These are phyloP conservation scores for Thysanoteuthis rhombus DNA, from an alignment of 2,888 invertebrate genomes.

Conservation along the genomic window DNA sequence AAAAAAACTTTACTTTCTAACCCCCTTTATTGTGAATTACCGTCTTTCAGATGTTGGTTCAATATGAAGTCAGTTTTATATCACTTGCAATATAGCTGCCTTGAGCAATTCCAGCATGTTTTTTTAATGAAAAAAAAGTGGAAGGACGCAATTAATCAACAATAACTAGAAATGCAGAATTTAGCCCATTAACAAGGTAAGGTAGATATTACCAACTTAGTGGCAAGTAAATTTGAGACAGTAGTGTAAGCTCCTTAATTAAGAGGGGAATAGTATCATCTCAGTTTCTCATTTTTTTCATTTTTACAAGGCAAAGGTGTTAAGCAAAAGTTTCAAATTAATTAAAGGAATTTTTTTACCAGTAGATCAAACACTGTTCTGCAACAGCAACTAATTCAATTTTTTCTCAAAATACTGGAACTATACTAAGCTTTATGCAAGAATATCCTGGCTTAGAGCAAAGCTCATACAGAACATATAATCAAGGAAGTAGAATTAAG, in stretches of 20 bases:
- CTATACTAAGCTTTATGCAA: not conserved
- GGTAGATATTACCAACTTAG: not conserved
- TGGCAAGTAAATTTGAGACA: not conserved
- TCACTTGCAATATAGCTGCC: not conserved
- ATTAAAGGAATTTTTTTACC: not conserved
- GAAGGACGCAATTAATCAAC: slow-evolving; percentile 1
- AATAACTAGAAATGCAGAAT: not conserved
- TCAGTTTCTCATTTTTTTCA: not conserved
- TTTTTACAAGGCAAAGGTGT: not conserved
- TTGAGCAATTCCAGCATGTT: slow-evolving; percentile 12
- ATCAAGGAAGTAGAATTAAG: not conserved
- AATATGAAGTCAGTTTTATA: slow-evolving; percentile 12
- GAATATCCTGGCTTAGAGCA: not conserved
- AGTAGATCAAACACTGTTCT: too few relatives aligned
- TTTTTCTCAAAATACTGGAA: not conserved
- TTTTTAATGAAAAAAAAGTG: not conserved
- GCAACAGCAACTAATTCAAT: not conserved
- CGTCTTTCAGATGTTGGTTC: not conserved
- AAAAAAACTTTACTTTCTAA: not conserved
- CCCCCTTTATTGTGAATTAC: not conserved
- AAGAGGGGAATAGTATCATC: not conserved
- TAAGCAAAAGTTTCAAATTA: not conserved
- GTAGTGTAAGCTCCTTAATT: not conserved
- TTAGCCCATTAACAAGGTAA: not conserved
- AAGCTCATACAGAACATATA: not conserved